Conservation (phyloP, 2,888 invertebrate genomes). For the Drosophila suboccidentalis region DNA sequence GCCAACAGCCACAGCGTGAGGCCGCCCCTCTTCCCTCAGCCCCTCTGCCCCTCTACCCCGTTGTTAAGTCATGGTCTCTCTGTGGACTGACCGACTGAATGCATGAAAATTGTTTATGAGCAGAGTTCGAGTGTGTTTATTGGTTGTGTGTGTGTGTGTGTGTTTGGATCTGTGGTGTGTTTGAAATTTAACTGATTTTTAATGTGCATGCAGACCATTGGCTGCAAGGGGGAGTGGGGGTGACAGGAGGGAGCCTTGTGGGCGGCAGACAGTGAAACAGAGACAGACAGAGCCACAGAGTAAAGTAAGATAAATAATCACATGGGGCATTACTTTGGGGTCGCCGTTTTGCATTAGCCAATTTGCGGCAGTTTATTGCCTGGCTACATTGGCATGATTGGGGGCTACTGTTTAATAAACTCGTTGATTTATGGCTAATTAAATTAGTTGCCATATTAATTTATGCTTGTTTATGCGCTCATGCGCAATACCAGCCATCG, state of each 20-base stretch:
- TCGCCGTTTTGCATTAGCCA: constrained; percentile 75
- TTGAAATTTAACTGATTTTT: constrained; percentile 79
- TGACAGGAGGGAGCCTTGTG: constrained; percentile 7
- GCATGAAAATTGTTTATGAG: constrained; percentile 76
- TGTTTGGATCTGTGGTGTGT: constrained; percentile 57
- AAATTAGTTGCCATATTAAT: constrained; percentile 76
- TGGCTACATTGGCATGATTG: constrained; percentile 73
- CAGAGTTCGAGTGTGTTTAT: constrained; percentile 33
- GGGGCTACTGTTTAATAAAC: constrained; percentile 80
- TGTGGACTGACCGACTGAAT: constrained; percentile 55
- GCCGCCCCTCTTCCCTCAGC: constrained; percentile 2
- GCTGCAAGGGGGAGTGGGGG: not conserved
- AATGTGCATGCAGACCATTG: constrained; percentile 57
- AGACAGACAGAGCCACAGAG: constrained; percentile 6
- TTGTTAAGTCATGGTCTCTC: constrained; percentile 13
- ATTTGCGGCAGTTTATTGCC: constrained; percentile 79
- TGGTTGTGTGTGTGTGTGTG: constrained; percentile 29
- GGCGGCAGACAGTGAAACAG: constrained; percentile 20
- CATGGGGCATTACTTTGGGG: constrained; percentile 69
- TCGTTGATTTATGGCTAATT: constrained; percentile 81
- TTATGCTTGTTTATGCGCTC: constrained; percentile 72
- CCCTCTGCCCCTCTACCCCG: not conserved
- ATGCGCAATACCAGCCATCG: constrained; percentile 52
- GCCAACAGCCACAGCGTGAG: constrained; percentile 46
- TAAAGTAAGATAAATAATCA: constrained; percentile 64